Evolutionary conservation across 2,113 vertebrate genomes (phyloP).

Genomic region (Taxidea taxus): DNA sequence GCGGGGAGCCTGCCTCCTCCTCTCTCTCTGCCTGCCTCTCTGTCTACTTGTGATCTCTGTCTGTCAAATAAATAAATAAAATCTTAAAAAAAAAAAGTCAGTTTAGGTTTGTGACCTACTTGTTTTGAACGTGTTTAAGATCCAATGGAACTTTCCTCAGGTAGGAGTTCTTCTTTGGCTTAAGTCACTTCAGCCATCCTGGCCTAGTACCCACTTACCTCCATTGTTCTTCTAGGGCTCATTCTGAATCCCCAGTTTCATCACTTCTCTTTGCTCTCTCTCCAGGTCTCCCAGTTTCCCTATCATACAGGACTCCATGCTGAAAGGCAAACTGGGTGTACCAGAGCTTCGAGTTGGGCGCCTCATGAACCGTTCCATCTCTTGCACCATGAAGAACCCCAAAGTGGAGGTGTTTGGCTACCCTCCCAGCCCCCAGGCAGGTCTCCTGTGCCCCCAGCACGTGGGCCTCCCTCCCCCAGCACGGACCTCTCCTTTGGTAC

Average conservation of each 20-base stretch:
- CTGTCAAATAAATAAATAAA: too few relatives aligned
- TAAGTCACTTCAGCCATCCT: not conserved
- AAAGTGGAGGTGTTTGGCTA: slow-evolving; percentile 97
- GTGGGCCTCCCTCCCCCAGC: slow-evolving; percentile 81
- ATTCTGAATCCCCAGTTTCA: not conserved
- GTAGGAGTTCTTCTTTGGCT: not conserved
- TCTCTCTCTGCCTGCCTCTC: too few relatives aligned
- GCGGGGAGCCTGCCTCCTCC: too few relatives aligned
- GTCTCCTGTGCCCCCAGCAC: slow-evolving; percentile 86
- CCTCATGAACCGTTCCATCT: slow-evolving; percentile 97
- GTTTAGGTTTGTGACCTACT: not conserved
- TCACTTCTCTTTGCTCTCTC: slow-evolving; percentile 37
- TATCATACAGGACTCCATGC: slow-evolving; percentile 94
- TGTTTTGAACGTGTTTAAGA: not conserved
- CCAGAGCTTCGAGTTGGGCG: slow-evolving; percentile 95
- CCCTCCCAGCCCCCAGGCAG: slow-evolving; percentile 94
- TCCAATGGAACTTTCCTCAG: not conserved
- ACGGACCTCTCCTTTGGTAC: slow-evolving; percentile 79
- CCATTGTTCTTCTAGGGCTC: not conserved
- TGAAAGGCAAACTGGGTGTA: slow-evolving; percentile 95
- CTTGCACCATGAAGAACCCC: slow-evolving; percentile 97
- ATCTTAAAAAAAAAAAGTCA: too few relatives aligned
- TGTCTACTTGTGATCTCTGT: too few relatives aligned
- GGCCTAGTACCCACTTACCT: not conserved
- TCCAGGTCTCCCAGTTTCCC: slow-evolving; percentile 97